Percentiles rank a stretch among this genome's conserved stretches.
Evolutionary conservation across 2,797 vertebrate genomes (phyloP).

Genomic region (Sebastes oblongus): DNA sequence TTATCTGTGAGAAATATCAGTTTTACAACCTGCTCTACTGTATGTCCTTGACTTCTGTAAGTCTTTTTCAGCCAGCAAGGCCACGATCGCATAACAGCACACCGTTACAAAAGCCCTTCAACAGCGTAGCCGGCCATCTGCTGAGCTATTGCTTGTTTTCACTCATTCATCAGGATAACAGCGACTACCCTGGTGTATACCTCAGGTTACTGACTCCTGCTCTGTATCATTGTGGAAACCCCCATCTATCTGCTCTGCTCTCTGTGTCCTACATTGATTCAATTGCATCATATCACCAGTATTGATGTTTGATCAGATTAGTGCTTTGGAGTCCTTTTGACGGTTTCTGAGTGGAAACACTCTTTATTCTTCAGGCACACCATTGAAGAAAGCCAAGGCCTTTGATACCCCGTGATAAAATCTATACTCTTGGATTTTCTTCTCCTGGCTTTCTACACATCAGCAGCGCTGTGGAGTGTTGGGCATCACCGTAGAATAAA

Average conservation of each 20-base stretch:
- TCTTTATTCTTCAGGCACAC: slow-evolving; percentile 14
- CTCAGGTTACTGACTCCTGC: background rate
- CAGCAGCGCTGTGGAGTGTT: background rate
- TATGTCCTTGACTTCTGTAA: background rate
- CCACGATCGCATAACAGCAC: background rate
- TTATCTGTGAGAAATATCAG: background rate
- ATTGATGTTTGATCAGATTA: slow-evolving; percentile 12
- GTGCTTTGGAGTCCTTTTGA: background rate
- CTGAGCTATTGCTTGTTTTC: background rate
- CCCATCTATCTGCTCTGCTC: background rate
- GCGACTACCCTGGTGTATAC: background rate
- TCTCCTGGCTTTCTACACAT: slow-evolving; percentile 1
- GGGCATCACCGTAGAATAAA: slow-evolving; percentile 2
- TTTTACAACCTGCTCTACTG: background rate
- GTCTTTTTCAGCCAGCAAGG: background rate
- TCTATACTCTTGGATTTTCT: slow-evolving; percentile 13
- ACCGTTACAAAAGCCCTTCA: background rate
- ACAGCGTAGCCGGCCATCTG: background rate
- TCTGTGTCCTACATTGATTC: background rate
- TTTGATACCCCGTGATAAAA: slow-evolving; percentile 14
- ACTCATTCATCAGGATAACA: background rate
- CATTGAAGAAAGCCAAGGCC: background rate
- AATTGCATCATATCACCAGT: slow-evolving; percentile 4
- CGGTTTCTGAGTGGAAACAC: slow-evolving; percentile 5
- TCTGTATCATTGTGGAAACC: background rate